phyloP scores from a whole-genome alignment of 2,888 invertebrate genomes.

The Drosophila maculinotata region DNA sequence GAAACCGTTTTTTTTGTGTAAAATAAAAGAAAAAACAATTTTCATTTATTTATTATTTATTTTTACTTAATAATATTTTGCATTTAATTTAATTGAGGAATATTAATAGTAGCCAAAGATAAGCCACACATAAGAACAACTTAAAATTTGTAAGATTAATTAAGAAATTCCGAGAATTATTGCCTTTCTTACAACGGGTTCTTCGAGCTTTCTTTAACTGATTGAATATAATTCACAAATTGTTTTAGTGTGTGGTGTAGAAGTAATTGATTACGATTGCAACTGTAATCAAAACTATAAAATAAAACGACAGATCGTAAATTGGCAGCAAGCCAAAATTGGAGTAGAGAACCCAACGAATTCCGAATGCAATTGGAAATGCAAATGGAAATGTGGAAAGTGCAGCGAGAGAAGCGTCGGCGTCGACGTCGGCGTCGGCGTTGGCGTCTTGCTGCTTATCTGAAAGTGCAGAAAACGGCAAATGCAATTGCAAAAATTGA shows the following conservation, averaged over 20 bases:
- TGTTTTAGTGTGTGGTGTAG: neutral
- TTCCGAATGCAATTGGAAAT: slow-evolving; percentile 18
- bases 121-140: no score
- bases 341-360: slow-evolving; percentile 37
- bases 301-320: slow-evolving; percentile 41
- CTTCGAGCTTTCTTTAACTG: neutral
- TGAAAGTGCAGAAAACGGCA: slow-evolving; percentile 31
- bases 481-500: slow-evolving; percentile 69
- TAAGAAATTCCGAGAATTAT: no score
- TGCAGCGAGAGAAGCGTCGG: slow-evolving; percentile 9
- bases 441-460: slow-evolving; percentile 69
- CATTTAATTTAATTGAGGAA: no score
- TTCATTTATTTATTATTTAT: no score
- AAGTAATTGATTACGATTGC: slow-evolving; percentile 7
- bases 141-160: no score
- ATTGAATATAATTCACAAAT: neutral
- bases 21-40: no score
- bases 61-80: no score
- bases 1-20: no score
- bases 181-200: neutral
- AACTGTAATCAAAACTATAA: slow-evolving; percentile 10
- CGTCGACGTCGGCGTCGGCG: no score
- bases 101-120: no score
- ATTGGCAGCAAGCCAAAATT: slow-evolving; percentile 24
- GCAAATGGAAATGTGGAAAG: neutral